phyloP scores from a whole-genome alignment of 2,113 vertebrate species.

The Spheniscus mendiculus region DNA sequence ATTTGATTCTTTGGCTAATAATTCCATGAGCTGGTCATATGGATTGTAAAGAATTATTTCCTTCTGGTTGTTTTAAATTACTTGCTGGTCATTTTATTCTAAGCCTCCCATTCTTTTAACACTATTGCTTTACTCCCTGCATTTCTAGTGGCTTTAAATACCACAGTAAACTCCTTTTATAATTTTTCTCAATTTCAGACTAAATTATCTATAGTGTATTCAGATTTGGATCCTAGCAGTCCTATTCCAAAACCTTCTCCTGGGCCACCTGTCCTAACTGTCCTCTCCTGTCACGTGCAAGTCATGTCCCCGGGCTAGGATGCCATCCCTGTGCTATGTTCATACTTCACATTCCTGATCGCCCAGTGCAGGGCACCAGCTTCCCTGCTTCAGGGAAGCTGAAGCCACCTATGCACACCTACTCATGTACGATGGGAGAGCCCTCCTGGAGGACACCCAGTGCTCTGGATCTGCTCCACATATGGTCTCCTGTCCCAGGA shows the following conservation, averaged over 20 bases:
- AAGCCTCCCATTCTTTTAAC: neutral
- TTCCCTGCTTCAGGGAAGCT: neutral
- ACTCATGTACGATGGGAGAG: neutral
- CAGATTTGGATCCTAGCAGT: neutral
- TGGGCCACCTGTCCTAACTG: neutral
- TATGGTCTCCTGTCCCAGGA: neutral
- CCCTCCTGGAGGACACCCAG: neutral
- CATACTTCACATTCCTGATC: rapidly evolving
- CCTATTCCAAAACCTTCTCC: neutral
- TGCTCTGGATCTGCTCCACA: neutral
- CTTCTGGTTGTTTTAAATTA: neutral
- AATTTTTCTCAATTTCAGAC: neutral
- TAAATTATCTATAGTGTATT: neutral
- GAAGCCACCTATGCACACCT: neutral
- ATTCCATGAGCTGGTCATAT: neutral
- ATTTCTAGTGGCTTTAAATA: neutral
- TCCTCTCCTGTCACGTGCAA: neutral
- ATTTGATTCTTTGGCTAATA: neutral
- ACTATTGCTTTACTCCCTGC: neutral
- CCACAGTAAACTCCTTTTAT: neutral
- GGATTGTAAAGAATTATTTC: neutral
- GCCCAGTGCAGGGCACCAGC: rapidly evolving
- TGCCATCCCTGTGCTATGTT: neutral
- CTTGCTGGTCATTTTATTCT: neutral
- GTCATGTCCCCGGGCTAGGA: neutral